Evolutionary conservation across 2,888 invertebrate species (phyloP).

Genomic region (Mycogona germanica): DNA sequence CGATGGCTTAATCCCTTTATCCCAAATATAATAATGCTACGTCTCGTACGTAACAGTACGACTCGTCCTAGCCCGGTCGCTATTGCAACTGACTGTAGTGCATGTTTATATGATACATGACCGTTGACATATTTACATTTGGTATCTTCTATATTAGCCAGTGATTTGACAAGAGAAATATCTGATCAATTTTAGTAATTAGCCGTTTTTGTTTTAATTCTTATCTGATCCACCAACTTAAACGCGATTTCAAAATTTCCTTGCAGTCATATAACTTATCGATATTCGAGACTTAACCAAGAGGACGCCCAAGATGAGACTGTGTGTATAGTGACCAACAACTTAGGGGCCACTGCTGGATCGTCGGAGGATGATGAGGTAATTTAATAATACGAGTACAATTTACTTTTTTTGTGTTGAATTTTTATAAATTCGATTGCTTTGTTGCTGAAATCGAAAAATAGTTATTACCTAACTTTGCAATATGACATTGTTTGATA

Average conservation of each 20-base stretch:
- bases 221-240: background rate
- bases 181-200: background rate
- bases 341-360: constrained; percentile 1
- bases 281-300: constrained; percentile 12
- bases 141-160: background rate
- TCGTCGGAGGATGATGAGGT: constrained; percentile 13
- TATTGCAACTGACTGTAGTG: too few relatives aligned
- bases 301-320: constrained; percentile 12
- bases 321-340: constrained; percentile 10
- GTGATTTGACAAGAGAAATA: background rate
- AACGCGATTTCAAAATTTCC: background rate
- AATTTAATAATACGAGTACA: background rate
- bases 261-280: constrained; percentile 10
- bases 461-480: background rate
- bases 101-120: too few relatives aligned
- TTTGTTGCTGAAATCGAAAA: background rate
- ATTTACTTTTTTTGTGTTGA: background rate
- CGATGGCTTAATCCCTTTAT: too few relatives aligned
- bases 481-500: background rate
- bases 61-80: too few relatives aligned
- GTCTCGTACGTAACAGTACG: too few relatives aligned
- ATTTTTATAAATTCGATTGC: background rate
- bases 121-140: background rate
- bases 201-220: background rate
- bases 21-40: too few relatives aligned